Conservation (phyloP, 2,888 invertebrate species). For the Belgica antarctica region DNA sequence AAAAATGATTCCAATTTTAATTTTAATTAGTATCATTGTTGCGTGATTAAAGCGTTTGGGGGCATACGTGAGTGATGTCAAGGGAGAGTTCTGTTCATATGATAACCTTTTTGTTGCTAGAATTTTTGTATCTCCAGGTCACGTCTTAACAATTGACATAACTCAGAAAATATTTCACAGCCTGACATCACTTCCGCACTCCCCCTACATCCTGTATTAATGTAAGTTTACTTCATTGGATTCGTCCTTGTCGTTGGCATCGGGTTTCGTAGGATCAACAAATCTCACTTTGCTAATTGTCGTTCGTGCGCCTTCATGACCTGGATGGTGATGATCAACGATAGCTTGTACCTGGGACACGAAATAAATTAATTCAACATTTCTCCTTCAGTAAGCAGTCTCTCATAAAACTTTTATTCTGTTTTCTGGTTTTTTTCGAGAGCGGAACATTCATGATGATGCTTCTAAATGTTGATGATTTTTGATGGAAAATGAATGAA, state of each 20-base stretch:
- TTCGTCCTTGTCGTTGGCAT: slow-evolving; percentile 49
- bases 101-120: too few species aligned
- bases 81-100: too few species aligned
- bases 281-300: slow-evolving; percentile 82
- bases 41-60: too few species aligned
- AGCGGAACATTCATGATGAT: background rate
- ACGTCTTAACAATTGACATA: too few species aligned
- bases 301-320: slow-evolving; percentile 66
- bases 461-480: background rate
- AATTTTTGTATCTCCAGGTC: too few species aligned
- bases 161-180: too few species aligned
- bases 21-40: background rate
- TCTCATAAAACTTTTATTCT: background rate
- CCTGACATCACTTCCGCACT: too few species aligned
- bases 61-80: too few species aligned
- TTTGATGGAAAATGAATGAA: background rate
- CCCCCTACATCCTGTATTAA: background rate
- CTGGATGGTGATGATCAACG: slow-evolving; percentile 77
- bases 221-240: slow-evolving; percentile 40
- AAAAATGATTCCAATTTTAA: slow-evolving; percentile 18
- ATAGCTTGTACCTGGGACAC: slow-evolving; percentile 81
- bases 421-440: too few species aligned
- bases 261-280: slow-evolving; percentile 62
- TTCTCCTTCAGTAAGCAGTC: background rate
- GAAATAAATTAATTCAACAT: slow-evolving; percentile 8